Percentiles rank a stretch among this genome's conserved stretches.
Conservation (phyloP, 2,113 vertebrate species). For the Larimichthys polyactis region DNA sequence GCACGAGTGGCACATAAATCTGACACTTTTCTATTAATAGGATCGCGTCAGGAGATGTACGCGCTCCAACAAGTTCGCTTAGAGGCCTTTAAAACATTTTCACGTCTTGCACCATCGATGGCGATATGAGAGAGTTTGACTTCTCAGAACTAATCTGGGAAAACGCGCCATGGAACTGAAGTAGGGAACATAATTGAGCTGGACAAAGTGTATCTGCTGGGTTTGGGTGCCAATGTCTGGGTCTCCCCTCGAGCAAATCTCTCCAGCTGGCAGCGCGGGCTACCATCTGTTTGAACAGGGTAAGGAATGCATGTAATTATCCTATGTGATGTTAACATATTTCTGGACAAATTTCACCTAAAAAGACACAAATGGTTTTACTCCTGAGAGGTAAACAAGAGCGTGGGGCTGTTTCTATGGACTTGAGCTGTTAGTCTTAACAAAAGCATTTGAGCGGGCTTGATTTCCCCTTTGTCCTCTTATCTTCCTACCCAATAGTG, state of each 20-base stretch:
- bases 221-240: conserved; percentile 53
- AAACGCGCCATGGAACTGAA: conserved; percentile 34
- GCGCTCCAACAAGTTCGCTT: neutral
- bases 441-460: conserved; percentile 69
- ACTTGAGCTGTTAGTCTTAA: conserved; percentile 52
- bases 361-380: conserved; percentile 58
- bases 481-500: conserved; percentile 75
- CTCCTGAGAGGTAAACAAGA: conserved; percentile 66
- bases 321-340: conserved; percentile 70
- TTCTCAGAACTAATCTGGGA: conserved; percentile 42
- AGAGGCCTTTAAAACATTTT: conserved; percentile 20
- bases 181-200: conserved; percentile 48
- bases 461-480: conserved; percentile 82
- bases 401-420: conserved; percentile 50
- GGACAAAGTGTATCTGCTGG: conserved; percentile 50
- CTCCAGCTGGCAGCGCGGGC: conserved; percentile 52
- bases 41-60: neutral
- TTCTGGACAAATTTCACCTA: conserved; percentile 66
- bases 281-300: conserved; percentile 68
- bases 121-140: conserved; percentile 24
- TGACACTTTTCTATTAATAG: neutral
- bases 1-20: neutral
- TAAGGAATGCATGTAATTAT: conserved; percentile 68
- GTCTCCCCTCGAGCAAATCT: conserved; percentile 61
- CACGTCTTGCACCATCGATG: neutral